Conservation (phyloP, 2,888 invertebrate genomes). For the Melinaea marsaeus region DNA sequence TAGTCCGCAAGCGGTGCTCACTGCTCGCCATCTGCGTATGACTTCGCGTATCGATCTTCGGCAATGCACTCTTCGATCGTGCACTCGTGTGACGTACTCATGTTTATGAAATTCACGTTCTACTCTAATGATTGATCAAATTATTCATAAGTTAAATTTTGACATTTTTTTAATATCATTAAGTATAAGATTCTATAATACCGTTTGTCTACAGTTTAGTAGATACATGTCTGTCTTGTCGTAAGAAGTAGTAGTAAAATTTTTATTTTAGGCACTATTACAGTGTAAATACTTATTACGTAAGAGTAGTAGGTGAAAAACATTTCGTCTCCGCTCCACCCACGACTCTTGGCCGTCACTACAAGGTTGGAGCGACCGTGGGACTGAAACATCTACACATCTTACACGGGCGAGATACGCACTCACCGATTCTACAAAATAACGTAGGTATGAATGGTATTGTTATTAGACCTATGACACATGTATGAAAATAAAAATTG, state of each 20-base stretch:
- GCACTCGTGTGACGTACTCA: background rate
- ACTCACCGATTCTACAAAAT: constrained; percentile 16
- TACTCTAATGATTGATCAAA: too few species aligned
- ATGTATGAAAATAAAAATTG: background rate
- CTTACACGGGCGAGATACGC: constrained; percentile 48
- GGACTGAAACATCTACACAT: constrained; percentile 42
- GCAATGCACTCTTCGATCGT: constrained; percentile 16
- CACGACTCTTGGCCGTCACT: constrained; percentile 61
- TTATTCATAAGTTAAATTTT: too few species aligned
- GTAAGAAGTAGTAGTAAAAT: constrained; percentile 3
- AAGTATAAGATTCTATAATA: background rate
- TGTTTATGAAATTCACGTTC: too few species aligned
- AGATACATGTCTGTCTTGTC: background rate
- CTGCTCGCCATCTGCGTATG: constrained; percentile 42
- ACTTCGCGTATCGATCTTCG: constrained; percentile 14
- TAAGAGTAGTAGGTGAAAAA: constrained; percentile 53
- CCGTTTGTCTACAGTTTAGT: background rate
- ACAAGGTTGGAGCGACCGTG: constrained; percentile 64
- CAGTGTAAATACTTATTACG: constrained; percentile 53
- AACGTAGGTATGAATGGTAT: constrained; percentile 19
- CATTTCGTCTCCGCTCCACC: constrained; percentile 57
- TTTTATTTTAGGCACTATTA: constrained; percentile 11
- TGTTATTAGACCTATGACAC: constrained; percentile 5
- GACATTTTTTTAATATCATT: background rate
- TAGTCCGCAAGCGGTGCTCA: constrained; percentile 39